Evolutionary conservation across 1,140 invertebrate species (phyloP), one percentile per base, ranked within the genome.

Genomic region (Neomicropteryx cornuta): DNA sequence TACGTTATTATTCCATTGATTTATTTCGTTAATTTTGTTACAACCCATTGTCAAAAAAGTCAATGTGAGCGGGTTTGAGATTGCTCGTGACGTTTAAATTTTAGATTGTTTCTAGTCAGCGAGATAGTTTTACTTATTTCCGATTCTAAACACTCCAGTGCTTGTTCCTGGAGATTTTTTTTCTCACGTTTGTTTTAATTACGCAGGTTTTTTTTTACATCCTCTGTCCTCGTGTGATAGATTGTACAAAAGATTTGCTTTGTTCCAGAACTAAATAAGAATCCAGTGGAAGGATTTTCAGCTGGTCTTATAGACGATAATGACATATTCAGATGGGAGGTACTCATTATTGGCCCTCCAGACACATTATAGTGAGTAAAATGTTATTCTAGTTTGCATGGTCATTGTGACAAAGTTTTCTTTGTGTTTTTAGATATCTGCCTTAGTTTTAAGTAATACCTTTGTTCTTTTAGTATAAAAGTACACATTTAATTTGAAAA

Each of bases 321-420:
- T 81, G 94, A 99, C 68, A 95, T 98, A 66, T 98, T 95, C 70
- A 83, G 85, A 75, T 99, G 95, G 95, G 94, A 98, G 81, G 93
- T 98, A 48, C 79, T 98, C 45, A 97, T 99, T 65, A 97, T 97
- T 72, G 96, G 95, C 56, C 96, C 96, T 62, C 92, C 93, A 60
- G 94, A 98, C 68, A 98, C 95, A 47, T 73, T 95, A 51, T 98
- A 95, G 91, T 95, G 79, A 83, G 87, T 83, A 62, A 50, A 35
- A 37, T n/a, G n/a, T n/a, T n/a, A 27, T 34, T 38, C 24, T 20
- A 35, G 31, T 17, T 38, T n/a, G n/a, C n/a, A 8, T 2, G 18
- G 6, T 13, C 5, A 35, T 18, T 21, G n/a, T 20, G 1, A 5
- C 8, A 35, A 8, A 35, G 6, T 6, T 35, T 35, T 21, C 10